Conservation (phyloP, 2,888 invertebrate genomes). For the Timema podura region DNA sequence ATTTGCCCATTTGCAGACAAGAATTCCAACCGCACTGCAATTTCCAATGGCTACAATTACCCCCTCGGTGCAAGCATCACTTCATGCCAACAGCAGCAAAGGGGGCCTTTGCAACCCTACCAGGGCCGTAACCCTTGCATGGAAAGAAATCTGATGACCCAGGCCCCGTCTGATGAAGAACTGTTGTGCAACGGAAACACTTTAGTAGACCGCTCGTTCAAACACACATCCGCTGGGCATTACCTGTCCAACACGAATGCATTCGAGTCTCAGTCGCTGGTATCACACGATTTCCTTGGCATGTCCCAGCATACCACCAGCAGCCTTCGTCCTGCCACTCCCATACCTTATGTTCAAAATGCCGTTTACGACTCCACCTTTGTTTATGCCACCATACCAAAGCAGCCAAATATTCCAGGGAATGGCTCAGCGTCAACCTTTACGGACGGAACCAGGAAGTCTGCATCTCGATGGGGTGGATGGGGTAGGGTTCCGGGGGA, state of each 20-base stretch:
- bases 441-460: conserved; percentile 13
- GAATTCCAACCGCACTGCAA: conserved; percentile 50
- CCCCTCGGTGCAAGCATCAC: conserved; percentile 15
- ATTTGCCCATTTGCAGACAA: conserved; percentile 43
- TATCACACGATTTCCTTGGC: conserved; percentile 50
- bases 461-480: conserved; percentile 23
- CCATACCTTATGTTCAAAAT: conserved; percentile 70
- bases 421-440: conserved; percentile 41
- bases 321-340: conserved; percentile 51
- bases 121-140: conserved; percentile 81
- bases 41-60: conserved; percentile 43
- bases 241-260: conserved; percentile 26
- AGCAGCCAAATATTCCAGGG: conserved; percentile 43
- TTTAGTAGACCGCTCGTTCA: conserved; percentile 39
- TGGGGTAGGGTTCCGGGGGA: conserved; percentile 47
- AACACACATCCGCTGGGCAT: conserved; percentile 26
- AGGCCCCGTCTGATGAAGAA: conserved; percentile 54
- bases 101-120: conserved; percentile 61
- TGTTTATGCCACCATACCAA: conserved; percentile 38
- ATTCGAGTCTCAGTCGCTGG: conserved; percentile 48
- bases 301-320: conserved; percentile 24
- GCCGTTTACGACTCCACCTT: conserved; percentile 53
- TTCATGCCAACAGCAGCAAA: conserved; percentile 23
- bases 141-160: conserved; percentile 65
- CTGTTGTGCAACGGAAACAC: conserved; percentile 46